phyloP scores from a whole-genome alignment of 2,888 invertebrate species.

The Hyposoter dolosus region DNA sequence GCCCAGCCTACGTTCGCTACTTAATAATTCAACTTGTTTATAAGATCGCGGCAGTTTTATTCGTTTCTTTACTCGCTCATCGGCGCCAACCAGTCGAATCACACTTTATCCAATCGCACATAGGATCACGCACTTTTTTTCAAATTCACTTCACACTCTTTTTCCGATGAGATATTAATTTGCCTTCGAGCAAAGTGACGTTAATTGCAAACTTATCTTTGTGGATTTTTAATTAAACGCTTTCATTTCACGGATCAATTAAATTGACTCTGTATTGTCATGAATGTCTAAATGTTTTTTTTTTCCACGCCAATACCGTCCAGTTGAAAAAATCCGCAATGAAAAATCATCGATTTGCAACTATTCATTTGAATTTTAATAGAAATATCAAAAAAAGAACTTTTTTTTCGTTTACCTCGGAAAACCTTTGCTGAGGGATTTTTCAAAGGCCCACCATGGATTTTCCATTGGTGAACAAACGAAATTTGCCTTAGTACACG shows the following conservation, averaged over 20 bases:
- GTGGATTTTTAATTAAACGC: conserved; percentile 28
- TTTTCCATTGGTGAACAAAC: conserved; percentile 41
- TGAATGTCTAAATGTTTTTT: not conserved
- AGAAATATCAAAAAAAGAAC: not conserved
- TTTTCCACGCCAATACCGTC: not conserved
- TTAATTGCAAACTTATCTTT: conserved; percentile 48
- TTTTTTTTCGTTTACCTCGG: not conserved
- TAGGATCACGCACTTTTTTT: conserved; percentile 17
- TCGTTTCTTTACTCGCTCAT: conserved; percentile 45
- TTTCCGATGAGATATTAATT: conserved; percentile 3
- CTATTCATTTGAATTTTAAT: not conserved
- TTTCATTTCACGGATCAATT: not conserved
- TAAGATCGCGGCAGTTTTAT: conserved; percentile 63
- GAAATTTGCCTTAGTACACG: conserved; percentile 51
- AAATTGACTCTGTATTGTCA: not conserved
- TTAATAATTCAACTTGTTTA: conserved; percentile 68
- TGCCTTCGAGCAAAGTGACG: not conserved
- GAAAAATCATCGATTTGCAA: not conserved
- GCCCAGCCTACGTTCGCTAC: conserved; percentile 63
- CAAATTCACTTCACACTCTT: conserved; percentile 6
- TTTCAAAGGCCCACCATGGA: conserved; percentile 13
- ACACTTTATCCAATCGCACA: conserved; percentile 22
- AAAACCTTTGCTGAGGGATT: conserved; percentile 63
- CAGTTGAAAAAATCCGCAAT: not conserved
- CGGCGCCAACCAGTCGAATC: conserved; percentile 62